phyloP scores from a whole-genome alignment of 2,113 vertebrate genomes.

The Helogale parvula region DNA sequence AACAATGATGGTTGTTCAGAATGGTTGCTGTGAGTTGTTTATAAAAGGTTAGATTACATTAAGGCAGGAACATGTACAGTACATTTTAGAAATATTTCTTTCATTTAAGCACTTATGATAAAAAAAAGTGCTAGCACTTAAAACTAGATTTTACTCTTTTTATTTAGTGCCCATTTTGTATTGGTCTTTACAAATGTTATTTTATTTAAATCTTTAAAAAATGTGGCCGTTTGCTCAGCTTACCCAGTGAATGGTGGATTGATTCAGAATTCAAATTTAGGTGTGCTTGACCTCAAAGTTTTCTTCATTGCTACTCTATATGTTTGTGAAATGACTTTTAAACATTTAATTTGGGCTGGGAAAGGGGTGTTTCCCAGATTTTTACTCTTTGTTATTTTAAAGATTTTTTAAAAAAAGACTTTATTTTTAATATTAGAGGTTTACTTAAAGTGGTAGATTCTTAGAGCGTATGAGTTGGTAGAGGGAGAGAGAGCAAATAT shows the following conservation, averaged over 20 bases:
- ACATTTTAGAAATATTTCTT: conserved; percentile 27
- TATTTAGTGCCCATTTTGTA: conserved; percentile 1
- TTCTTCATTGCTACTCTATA: neutral
- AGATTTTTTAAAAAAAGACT: neutral
- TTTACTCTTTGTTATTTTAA: neutral
- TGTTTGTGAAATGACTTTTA: conserved; percentile 33
- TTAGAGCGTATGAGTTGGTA: too few species aligned
- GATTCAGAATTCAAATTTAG: neutral
- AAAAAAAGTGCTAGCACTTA: neutral
- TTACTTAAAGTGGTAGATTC: too few species aligned
- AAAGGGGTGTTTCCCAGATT: neutral
- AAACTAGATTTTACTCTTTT: conserved; percentile 16
- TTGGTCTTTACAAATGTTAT: neutral
- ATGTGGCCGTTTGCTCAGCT: neutral
- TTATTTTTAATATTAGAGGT: too few species aligned
- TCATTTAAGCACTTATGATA: neutral
- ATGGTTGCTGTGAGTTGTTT: neutral
- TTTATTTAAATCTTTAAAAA: neutral
- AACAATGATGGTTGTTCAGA: conserved; percentile 1
- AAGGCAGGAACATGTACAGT: neutral
- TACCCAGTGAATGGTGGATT: neutral
- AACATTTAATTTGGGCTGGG: neutral
- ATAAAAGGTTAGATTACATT: neutral
- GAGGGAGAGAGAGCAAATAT: too few species aligned
- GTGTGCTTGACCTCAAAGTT: neutral